Evolutionary conservation across 1,140 invertebrate species (phyloP).

Genomic region (Chironomus tepperi): DNA sequence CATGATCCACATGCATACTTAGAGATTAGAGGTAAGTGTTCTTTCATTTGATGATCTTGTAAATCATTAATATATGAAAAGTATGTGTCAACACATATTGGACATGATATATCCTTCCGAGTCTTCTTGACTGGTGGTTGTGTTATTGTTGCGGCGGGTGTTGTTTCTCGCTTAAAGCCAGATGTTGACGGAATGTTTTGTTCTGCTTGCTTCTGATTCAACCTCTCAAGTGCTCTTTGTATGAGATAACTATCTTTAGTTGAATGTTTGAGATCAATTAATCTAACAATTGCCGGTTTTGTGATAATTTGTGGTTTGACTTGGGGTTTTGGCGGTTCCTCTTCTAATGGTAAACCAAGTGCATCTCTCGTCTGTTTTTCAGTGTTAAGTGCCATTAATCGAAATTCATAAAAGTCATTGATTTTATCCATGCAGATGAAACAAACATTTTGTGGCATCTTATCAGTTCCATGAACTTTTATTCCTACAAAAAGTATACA

Average conservation of each 20-base stretch:
- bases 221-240: not conserved
- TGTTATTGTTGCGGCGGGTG: not conserved
- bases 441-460: slow-evolving; percentile 51
- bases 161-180: not conserved
- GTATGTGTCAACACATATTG: not conserved
- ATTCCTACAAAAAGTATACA: not conserved
- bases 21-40: not conserved
- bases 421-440: slow-evolving; percentile 49
- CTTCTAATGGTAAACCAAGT: not conserved
- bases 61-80: not conserved
- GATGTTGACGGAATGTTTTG: not conserved
- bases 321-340: not conserved
- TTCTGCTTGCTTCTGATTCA: not conserved
- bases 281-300: not conserved
- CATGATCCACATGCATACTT: slow-evolving; percentile 17
- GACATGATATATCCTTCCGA: not conserved
- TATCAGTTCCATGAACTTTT: slow-evolving; percentile 34
- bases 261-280: not conserved
- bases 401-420: slow-evolving; percentile 50
- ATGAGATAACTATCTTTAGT: not conserved
- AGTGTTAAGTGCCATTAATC: slow-evolving; percentile 46
- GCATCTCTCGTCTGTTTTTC: slow-evolving; percentile 42
- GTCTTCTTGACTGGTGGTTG: not conserved
- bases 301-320: not conserved
- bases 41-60: not conserved